Base-by-base conservation (phyloP, 2,113 vertebrate species). In the Alligator mississippiensis region DNA sequence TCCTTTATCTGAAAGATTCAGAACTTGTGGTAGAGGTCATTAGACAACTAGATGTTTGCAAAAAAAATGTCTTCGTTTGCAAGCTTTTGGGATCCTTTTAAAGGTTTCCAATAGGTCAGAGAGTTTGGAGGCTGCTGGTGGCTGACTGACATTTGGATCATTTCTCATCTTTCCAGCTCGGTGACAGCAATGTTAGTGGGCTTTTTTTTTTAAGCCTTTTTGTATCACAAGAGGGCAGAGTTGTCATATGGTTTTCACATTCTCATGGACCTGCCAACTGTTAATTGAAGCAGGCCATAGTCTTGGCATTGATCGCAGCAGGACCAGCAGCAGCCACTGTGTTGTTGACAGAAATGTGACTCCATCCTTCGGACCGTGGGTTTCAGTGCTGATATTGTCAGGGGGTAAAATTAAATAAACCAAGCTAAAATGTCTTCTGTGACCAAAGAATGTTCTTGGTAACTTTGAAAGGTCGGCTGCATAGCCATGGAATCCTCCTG, bases 151-250 rank as follows among this genome's bases (percentile, higher is more conserved):
- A 34, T 60, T 25, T 8, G 34, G 80, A 57, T 16, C 59, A 58
- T 5, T 30, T 68, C 55, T 34, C n/a, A 30, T 4, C n/a, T 62
- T 58, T 47, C 81, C 30, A 34, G 59, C 57, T 34, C 34, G 54
- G 18, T 34, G 60, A 25, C 19, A 64, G 61, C 24, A 25, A 47
- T 27, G 47, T 38, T 27, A 47, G 18, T 19, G 24, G 9, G 24
- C 22, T 25, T 12, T 55, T 47, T 47, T 47, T 47, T 66, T 54
- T 81, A 82, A 93, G 60, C 27, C 22, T 11, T 77, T 4, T 34
- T 89, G 63, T 3, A 16, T 90, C 92, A 7, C 96, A 94, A 97
- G 96, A 96, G 94, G 96, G 96, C 97, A 96, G 96, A 92, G 88
- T 57, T 86, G 82, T 70, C 72, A 91, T 25, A 2, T 6, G 87